Conservation (phyloP, 1,140 invertebrate species). For the Megathymus violae region DNA sequence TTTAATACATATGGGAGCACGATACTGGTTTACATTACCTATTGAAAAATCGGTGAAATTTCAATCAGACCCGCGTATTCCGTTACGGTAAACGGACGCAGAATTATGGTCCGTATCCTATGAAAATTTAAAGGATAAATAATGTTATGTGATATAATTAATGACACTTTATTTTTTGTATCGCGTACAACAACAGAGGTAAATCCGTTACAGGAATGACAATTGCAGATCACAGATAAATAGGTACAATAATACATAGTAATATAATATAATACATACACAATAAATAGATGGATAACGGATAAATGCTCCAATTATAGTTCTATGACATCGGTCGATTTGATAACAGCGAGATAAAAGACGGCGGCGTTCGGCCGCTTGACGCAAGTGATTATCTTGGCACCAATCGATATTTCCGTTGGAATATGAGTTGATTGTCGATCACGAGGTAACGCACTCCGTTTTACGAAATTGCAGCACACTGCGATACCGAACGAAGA, state of each 20-base stretch:
- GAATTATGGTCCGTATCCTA: too few relatives aligned
- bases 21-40: too few relatives aligned
- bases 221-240: background rate
- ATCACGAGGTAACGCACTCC: conserved; percentile 35
- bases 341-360: conserved; percentile 44
- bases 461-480: conserved; percentile 4
- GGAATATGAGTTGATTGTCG: conserved; percentile 41
- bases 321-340: conserved; percentile 50
- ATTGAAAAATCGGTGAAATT: too few relatives aligned
- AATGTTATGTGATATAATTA: too few relatives aligned
- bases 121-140: too few relatives aligned
- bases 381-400: conserved; percentile 59
- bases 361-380: conserved; percentile 37
- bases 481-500: too few relatives aligned
- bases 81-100: too few relatives aligned
- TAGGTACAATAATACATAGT: background rate
- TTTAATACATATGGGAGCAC: too few relatives aligned
- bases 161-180: too few relatives aligned
- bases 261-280: conserved; percentile 24
- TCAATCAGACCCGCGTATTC: too few relatives aligned
- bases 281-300: conserved; percentile 32
- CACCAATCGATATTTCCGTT: conserved; percentile 43
- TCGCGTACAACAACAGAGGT: background rate
- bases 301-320: conserved; percentile 51
- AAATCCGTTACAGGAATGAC: background rate